A percentile compares a stretch with the other conserved stretches of the same genome.
Evolutionary conservation across 2,888 invertebrate species (phyloP).

Genomic region (Lycaena phlaeas): DNA sequence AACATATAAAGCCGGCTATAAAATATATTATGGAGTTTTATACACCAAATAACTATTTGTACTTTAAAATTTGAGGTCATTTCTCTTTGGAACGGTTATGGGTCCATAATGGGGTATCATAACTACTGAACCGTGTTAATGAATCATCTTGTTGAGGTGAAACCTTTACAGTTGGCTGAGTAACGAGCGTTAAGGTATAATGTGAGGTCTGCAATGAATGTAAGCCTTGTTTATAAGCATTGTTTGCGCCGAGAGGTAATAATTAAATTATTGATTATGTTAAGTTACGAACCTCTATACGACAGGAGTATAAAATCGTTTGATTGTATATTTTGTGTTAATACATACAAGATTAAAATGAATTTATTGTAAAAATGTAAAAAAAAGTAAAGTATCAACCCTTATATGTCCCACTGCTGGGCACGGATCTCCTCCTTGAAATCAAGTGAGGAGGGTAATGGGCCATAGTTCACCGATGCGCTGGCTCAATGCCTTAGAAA

Average conservation of each 20-base stretch:
- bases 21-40: too few species aligned
- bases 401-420: too few species aligned
- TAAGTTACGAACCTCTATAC: not conserved
- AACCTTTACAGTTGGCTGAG: conserved; percentile 26
- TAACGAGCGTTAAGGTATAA: conserved; percentile 27
- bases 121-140: conserved; percentile 29
- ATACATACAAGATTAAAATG: too few species aligned
- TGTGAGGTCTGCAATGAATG: conserved; percentile 17
- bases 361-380: too few species aligned
- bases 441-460: too few species aligned
- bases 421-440: too few species aligned
- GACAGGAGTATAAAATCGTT: not conserved
- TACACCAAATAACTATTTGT: too few species aligned
- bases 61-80: not conserved
- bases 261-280: conserved; percentile 8
- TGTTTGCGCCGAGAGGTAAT: conserved; percentile 1
- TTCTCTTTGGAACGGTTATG: conserved; percentile 18
- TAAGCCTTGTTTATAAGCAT: conserved; percentile 5
- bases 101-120: conserved; percentile 26
- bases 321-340: too few species aligned
- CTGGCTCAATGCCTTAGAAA: too few species aligned
- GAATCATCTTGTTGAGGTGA: conserved; percentile 28
- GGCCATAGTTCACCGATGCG: too few species aligned
- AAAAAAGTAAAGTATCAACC: too few species aligned
- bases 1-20: too few species aligned